A percentile compares a stretch with the other conserved stretches of the same genome.
These are phyloP conservation scores for Tarsius wallacei DNA, from an alignment of 2,797 vertebrate species.

Conservation along the genomic window DNA sequence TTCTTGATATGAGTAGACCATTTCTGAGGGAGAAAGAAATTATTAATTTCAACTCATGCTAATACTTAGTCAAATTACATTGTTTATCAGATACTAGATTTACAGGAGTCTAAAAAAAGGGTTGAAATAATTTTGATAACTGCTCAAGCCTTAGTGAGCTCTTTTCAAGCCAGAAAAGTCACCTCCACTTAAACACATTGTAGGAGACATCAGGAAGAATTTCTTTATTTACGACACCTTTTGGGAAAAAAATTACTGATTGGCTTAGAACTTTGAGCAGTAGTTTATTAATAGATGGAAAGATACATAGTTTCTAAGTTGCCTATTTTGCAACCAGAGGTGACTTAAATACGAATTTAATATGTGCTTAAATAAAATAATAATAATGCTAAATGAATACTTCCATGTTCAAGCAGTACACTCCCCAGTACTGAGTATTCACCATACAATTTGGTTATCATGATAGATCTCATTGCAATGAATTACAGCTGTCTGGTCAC, in stretches of 20 bases:
- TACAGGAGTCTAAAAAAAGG: conserved; percentile 59
- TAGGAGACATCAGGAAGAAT: conserved; percentile 39
- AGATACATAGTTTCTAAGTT: conserved; percentile 26
- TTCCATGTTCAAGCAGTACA: not conserved
- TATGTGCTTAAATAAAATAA: conserved; percentile 14
- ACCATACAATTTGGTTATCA: not conserved
- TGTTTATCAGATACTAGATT: conserved; percentile 34
- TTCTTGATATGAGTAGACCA: conserved; percentile 72
- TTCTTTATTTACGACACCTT: conserved; percentile 45
- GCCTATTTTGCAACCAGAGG: conserved; percentile 27
- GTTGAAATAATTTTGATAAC: conserved; percentile 60
- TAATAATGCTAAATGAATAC: not conserved
- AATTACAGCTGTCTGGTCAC: not conserved
- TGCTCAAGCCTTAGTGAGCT: conserved; percentile 22
- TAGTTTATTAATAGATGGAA: conserved; percentile 64
- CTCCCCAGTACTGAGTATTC: not conserved
- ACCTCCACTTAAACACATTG: conserved; percentile 34
- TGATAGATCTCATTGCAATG: conserved; percentile 18
- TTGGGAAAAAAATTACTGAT: conserved; percentile 61
- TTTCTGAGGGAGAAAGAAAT: conserved; percentile 54
- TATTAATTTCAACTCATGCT: conserved; percentile 50
- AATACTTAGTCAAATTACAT: conserved; percentile 51
- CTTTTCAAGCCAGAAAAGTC: conserved; percentile 44
- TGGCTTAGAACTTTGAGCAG: conserved; percentile 54
- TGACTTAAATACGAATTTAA: conserved; percentile 23